Base-by-base conservation (phyloP, 2,888 invertebrate genomes). In the Eristalis pertinax region DNA sequence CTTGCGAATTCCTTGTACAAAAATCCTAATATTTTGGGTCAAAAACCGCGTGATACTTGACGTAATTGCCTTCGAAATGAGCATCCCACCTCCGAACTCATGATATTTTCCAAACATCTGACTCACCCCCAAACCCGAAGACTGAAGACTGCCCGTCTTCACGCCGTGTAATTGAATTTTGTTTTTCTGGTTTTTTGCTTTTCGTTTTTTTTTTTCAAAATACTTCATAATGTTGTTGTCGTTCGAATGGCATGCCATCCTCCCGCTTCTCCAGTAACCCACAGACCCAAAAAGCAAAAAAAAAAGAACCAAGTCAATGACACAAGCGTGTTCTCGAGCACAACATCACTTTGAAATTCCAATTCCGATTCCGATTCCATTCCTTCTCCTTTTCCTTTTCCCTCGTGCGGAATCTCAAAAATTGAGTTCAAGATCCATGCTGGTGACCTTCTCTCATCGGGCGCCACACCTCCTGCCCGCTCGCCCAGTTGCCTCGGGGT, bases 381-480 rank as follows among this genome's bases (percentile, higher is more conserved):
- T 22, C 32, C 13, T 38, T 22, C 0, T n/a, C 19, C 32, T 29
- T 32, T 64, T 35, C 26, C 62, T 11, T 29, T n/a, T n/a, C n/a
- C n/a, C n/a, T n/a, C 24, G 64, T 83, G 83, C 69, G 72, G 79
- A 84, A 87, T 80, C 84, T 65, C 87, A 84, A 84, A 76, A 87
- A 84, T 83, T 87, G 77, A 87, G 87, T 87, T 87, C 87, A 87
- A 87, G 87, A 87, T 84, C 87, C 78, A 80, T 80, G 84, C 50
- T 72, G 79, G 78, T 87, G 87, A 84, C 87, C 87, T 87, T 84
- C 81, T 65, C 67, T 62, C 67, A 50, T 63, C 68, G 24, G 35
- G 32, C 63, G 26, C 64, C 64, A 29, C 43, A 43, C 69, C 41
- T 10, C 26, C n/a, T 26, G 26, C 35, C 67, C 43, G 62, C 64